Conservation (phyloP, 2,888 invertebrate species). For the Nephrotoma guestfalica region DNA sequence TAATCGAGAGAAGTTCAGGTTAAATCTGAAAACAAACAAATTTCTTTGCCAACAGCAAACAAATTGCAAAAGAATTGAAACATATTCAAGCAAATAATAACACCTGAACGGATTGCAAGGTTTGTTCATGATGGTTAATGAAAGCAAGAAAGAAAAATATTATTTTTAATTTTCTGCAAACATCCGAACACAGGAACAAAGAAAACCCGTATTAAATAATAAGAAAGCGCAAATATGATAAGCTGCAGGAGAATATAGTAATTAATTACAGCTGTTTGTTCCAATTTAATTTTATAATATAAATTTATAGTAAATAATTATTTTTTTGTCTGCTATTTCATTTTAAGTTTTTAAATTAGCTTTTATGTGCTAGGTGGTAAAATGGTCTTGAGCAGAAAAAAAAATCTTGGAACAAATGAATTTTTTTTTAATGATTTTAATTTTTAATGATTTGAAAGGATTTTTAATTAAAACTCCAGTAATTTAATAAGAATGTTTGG, state of each 20-base stretch:
- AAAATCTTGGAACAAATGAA: not conserved
- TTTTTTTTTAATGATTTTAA: not conserved
- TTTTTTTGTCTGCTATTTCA: not conserved
- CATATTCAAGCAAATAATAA: not conserved
- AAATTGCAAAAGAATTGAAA: not conserved
- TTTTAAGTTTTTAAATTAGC: not conserved
- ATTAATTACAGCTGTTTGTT: not conserved
- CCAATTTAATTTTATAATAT: not conserved
- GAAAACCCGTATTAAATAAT: not conserved
- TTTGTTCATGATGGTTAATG: not conserved
- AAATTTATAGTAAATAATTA: not conserved
- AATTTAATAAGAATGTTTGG: not conserved
- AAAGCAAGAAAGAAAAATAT: not conserved
- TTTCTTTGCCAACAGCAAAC: not conserved
- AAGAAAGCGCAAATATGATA: not conserved
- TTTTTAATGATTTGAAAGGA: not conserved
- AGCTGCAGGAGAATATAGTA: not conserved
- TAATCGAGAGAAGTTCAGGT: not conserved
- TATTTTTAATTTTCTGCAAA: not conserved
- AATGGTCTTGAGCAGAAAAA: not conserved
- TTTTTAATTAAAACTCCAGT: not conserved
- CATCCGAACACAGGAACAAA: not conserved
- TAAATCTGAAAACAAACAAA: not conserved
- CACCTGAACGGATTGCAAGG: not conserved
- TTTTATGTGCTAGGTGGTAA: not conserved